phyloP scores from a whole-genome alignment of 2,888 invertebrate genomes.

The Uloborus plumipes region DNA sequence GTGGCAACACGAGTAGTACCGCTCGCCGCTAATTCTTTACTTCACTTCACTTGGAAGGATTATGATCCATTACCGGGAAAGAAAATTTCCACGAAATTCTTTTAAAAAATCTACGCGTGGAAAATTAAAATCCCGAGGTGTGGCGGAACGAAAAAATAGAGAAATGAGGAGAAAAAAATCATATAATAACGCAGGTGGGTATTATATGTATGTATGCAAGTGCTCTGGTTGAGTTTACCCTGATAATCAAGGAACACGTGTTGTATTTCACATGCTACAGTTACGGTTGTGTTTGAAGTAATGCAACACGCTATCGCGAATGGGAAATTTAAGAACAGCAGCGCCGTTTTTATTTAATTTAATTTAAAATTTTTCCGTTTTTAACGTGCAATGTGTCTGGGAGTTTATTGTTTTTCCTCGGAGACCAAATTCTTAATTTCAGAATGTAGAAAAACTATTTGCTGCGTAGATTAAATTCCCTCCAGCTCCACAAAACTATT shows the following conservation, averaged over 20 bases:
- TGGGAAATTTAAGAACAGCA: conserved; percentile 52
- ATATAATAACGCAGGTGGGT: conserved; percentile 46
- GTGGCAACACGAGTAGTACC: conserved; percentile 55
- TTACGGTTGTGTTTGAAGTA: conserved; percentile 32
- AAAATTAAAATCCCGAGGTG: conserved; percentile 63
- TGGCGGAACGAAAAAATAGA: conserved; percentile 22
- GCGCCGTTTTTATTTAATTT: conserved; percentile 47
- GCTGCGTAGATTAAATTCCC: background rate
- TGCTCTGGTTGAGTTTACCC: conserved; percentile 35
- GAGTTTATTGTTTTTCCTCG: conserved; percentile 42
- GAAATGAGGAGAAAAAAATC: conserved; percentile 15
- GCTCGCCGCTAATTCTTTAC: conserved; percentile 57
- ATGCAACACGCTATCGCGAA: conserved; percentile 42
- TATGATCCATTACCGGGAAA: conserved; percentile 62
- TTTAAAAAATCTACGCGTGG: conserved; percentile 38
- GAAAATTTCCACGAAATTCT: conserved; percentile 45
- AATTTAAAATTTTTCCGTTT: conserved; percentile 52
- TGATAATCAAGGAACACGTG: conserved; percentile 60
- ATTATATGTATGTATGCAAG: conserved; percentile 59
- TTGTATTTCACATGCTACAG: conserved; percentile 46
- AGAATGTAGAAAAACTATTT: conserved; percentile 29
- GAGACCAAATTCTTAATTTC: conserved; percentile 35
- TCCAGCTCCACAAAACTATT: background rate
- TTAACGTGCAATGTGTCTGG: conserved; percentile 27
- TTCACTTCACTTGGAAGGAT: conserved; percentile 56